Evolutionary conservation across 1,140 invertebrate species (phyloP), one percentile per base, ranked within the genome.

Genomic region (Solenopsis invicta): DNA sequence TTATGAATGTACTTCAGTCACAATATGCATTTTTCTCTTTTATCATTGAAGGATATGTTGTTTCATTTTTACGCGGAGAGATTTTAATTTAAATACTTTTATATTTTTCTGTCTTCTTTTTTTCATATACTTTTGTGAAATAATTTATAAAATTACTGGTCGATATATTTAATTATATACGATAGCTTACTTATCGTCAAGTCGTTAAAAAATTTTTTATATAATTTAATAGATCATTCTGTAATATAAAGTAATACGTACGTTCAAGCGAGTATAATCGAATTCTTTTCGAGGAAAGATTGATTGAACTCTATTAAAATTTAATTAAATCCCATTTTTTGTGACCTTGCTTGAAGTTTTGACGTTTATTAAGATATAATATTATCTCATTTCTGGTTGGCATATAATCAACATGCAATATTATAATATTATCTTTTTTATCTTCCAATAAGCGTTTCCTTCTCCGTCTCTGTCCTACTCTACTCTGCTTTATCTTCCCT

Each of bases 371-470:
- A 59, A n/a, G 18, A 54, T n/a, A 71, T 37, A 61, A 18, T 37
- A 61, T 72, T 41, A 21, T 16, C 37, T 72, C 4, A 48, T 61
- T 34, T 74, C 18, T 50, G 24, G 13, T 10, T 18, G 34, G n/a
- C 29, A 4, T 34, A 50, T 59, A 81, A 61, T 56, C 52, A 56
- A 37, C 52, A 13, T 48, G 41, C 18, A 56, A 71, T 81, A 66
- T 78, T 78, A 64, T 34, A 62, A 62, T 34, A 34, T 77, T 12
- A 13, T 50, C 56, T 41, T 71, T 34, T 66, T 64, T 69, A n/a
- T 13, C 41, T 69, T 85, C 41, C 41, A 66, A 66, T 45, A 66
- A 85, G 18, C 48, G 48, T 45, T 78, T 34, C 34, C 34, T 85
- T 34, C 29, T 41, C 18, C 59, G 18, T 45, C 48, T 66, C 34